These are phyloP conservation scores for Theristus sp. DNA, from an alignment of 2,888 invertebrate genomes.

Conservation along the genomic window DNA sequence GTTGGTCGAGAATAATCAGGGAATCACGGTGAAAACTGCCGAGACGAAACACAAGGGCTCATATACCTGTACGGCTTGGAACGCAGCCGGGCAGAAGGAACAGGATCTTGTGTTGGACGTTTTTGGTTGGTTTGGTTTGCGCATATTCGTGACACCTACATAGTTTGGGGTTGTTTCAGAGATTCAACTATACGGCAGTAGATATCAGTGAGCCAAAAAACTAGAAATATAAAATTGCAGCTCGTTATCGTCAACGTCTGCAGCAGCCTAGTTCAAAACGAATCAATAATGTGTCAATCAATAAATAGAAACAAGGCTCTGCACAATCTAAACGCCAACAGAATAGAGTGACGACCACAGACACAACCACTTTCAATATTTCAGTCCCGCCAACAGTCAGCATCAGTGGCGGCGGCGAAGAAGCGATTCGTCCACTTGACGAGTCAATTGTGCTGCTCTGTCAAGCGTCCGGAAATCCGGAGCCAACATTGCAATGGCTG, in stretches of 20 bases:
- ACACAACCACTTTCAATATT: too few relatives aligned
- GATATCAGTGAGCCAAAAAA: background rate
- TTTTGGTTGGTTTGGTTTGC: slow-evolving; percentile 13
- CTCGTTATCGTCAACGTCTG: background rate
- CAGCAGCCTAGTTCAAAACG: background rate
- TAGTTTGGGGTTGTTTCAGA: too few relatives aligned
- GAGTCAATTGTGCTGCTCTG: slow-evolving; percentile 31
- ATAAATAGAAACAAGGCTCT: too few relatives aligned
- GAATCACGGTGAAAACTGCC: slow-evolving; percentile 14
- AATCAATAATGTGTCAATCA: too few relatives aligned
- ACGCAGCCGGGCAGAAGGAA: slow-evolving; percentile 30
- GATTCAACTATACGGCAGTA: background rate
- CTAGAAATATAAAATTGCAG: background rate
- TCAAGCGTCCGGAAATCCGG: slow-evolving; percentile 32
- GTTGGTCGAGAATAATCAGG: slow-evolving; percentile 19
- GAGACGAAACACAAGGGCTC: slow-evolving; percentile 25
- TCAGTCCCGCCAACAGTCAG: slow-evolving; percentile 19
- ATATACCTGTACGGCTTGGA: slow-evolving; percentile 34
- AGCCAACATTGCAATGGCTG: slow-evolving; percentile 27
- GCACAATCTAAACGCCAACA: too few relatives aligned
- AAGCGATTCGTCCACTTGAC: slow-evolving; percentile 22
- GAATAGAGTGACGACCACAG: slow-evolving; percentile 2
- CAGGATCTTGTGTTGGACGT: slow-evolving; percentile 20
- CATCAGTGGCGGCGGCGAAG: slow-evolving; percentile 14
- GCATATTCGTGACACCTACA: too few relatives aligned